Conservation (phyloP, 2,113 vertebrate species). For the Erinaceus europaeus region DNA sequence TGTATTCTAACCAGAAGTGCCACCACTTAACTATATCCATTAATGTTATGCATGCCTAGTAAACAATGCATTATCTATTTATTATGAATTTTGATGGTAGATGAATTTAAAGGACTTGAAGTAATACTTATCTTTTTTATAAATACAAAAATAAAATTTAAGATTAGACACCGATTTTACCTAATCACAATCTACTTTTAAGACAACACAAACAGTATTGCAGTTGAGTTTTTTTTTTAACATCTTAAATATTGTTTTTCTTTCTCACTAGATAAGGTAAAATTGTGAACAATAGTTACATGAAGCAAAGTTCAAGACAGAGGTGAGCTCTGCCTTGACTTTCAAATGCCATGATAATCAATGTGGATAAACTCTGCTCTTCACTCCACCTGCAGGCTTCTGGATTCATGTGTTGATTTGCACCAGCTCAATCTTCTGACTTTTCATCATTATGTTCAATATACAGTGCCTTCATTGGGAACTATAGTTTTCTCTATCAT, state of each 20-base stretch:
- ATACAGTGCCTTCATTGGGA: constrained; percentile 77
- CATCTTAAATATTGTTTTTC: background rate
- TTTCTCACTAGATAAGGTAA: constrained; percentile 1
- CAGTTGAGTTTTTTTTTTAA: no score
- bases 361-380: constrained; percentile 53
- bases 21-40: no score
- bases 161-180: background rate
- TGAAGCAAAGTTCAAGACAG: constrained; percentile 24
- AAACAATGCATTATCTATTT: background rate
- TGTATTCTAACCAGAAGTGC: no score
- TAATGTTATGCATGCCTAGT: no score
- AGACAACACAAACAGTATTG: background rate
- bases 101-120: background rate
- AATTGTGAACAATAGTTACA: background rate
- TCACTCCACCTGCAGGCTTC: constrained; percentile 74
- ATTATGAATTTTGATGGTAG: no score
- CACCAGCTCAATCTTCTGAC: constrained; percentile 76
- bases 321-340: constrained; percentile 60
- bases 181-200: no score
- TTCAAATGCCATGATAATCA: constrained; percentile 75
- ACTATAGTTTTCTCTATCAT: constrained; percentile 76
- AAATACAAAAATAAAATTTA: background rate
- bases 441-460: constrained; percentile 81
- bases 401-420: constrained; percentile 76
- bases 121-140: background rate